Evolutionary conservation across 2,113 vertebrate species (phyloP).

Genomic region (Saccopteryx leptura): DNA sequence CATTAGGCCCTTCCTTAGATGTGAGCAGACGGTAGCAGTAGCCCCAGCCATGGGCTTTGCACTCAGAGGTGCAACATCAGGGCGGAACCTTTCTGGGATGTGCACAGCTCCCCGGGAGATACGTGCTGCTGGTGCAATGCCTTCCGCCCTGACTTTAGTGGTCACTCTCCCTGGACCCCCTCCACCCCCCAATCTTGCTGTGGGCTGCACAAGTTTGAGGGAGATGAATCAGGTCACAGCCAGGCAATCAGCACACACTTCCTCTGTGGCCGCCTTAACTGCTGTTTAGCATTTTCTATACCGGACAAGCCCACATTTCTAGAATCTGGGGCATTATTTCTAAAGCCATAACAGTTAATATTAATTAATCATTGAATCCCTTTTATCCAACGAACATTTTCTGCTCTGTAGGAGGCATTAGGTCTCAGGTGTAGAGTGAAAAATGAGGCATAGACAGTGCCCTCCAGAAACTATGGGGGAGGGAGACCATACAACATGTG

Average conservation of each 20-base stretch:
- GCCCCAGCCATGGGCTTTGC: neutral
- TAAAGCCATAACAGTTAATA: neutral
- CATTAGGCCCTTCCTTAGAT: neutral
- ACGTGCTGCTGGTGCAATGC: rapidly evolving
- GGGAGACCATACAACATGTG: neutral
- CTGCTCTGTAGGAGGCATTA: neutral
- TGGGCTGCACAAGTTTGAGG: neutral
- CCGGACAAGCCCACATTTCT: neutral
- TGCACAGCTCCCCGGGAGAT: neutral
- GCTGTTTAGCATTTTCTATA: neutral
- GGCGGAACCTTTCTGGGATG: neutral
- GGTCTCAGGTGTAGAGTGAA: neutral
- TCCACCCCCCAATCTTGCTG: neutral
- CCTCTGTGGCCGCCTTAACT: neutral
- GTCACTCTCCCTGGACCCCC: neutral
- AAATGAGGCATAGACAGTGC: neutral
- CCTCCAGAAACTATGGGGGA: neutral
- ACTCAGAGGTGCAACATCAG: neutral
- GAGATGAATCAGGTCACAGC: neutral
- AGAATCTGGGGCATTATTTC: neutral
- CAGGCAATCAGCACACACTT: neutral
- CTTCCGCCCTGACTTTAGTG: neutral
- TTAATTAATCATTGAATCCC: neutral
- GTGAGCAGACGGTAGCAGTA: neutral
- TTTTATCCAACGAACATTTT: neutral